phyloP scores from a whole-genome alignment of 1,140 invertebrate species.

The Drosophila insularis region DNA sequence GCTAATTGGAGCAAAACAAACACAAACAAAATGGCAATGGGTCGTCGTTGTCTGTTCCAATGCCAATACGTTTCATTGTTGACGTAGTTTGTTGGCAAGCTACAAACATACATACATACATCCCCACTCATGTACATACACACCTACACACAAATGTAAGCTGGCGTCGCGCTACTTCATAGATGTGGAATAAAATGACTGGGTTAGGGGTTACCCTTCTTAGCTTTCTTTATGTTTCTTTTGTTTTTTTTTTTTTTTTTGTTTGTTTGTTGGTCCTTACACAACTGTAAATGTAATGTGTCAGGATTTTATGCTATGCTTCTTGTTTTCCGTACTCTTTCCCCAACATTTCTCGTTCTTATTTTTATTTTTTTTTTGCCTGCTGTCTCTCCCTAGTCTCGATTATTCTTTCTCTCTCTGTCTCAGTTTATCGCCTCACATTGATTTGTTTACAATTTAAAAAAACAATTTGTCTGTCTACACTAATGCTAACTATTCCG shows the following conservation, averaged over 20 bases:
- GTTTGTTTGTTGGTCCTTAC: constrained; percentile 11
- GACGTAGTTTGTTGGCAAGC: constrained; percentile 51
- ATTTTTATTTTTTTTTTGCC: constrained; percentile 36
- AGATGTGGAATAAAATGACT: neutral
- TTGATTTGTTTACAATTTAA: constrained; percentile 73
- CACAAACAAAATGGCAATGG: constrained; percentile 79
- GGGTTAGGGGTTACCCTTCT: neutral
- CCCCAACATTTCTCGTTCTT: constrained; percentile 18
- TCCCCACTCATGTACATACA: neutral
- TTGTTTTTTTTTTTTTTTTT: constrained; percentile 24
- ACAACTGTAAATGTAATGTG: constrained; percentile 33
- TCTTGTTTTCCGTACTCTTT: neutral
- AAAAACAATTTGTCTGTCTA: constrained; percentile 72
- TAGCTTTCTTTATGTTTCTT: constrained; percentile 21
- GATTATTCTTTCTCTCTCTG: constrained; percentile 11
- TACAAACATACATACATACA: neutral
- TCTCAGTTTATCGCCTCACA: constrained; percentile 47
- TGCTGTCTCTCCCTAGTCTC: neutral
- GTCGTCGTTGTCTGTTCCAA: constrained; percentile 49
- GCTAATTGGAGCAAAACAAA: constrained; percentile 80
- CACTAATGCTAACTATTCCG: constrained; percentile 52
- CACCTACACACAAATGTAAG: neutral
- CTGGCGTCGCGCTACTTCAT: constrained; percentile 1
- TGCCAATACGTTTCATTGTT: constrained; percentile 59
- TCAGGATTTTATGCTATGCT: constrained; percentile 24